Conservation (phyloP, 2,888 invertebrate genomes). For the Euphydryas editha region DNA sequence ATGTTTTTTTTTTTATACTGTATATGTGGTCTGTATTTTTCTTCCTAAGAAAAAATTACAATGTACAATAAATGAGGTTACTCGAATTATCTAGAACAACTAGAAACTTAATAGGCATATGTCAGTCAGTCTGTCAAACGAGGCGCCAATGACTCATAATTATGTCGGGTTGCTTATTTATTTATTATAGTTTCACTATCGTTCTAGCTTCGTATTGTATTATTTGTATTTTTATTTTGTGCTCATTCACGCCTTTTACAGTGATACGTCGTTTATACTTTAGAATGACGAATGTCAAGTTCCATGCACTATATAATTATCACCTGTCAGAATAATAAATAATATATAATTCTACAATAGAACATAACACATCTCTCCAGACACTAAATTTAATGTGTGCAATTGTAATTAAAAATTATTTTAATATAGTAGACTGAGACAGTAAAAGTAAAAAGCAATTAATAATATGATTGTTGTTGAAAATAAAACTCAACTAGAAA, state of each 20-base stretch:
- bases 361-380: too few relatives aligned
- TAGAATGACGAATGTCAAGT: neutral
- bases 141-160: conserved; percentile 42
- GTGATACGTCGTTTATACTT: neutral
- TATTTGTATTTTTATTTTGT: conserved; percentile 26
- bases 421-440: too few relatives aligned
- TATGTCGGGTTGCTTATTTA: conserved; percentile 27
- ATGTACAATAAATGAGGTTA: neutral
- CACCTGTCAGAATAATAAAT: neutral
- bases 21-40: too few relatives aligned
- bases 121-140: conserved; percentile 19
- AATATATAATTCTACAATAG: too few relatives aligned
- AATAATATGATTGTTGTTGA: too few relatives aligned
- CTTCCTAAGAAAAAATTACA: neutral
- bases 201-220: conserved; percentile 13
- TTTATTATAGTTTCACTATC: too few relatives aligned
- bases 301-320: neutral
- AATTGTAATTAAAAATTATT: too few relatives aligned
- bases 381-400: too few relatives aligned
- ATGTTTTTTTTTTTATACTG: too few relatives aligned
- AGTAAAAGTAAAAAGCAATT: too few relatives aligned
- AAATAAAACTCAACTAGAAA: too few relatives aligned
- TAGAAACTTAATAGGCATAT: neutral
- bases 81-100: neutral
- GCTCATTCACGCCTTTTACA: conserved; percentile 18